phyloP scores from a whole-genome alignment of 1,140 invertebrate species.

The Lordiphosa stackelbergi region DNA sequence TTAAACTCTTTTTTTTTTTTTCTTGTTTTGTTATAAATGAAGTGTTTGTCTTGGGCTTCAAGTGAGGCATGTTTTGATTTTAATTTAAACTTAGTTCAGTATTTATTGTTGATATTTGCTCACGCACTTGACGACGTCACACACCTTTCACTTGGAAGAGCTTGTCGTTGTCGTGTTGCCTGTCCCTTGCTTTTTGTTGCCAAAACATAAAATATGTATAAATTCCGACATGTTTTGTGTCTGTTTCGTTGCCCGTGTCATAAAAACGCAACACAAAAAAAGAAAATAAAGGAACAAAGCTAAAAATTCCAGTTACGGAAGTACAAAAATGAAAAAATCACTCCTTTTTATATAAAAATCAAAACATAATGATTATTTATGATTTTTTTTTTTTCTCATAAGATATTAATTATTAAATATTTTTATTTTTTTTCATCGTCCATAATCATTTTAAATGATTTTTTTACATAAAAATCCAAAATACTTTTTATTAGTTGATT shows the following conservation, averaged over 20 bases:
- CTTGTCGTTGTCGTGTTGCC: constrained; percentile 50
- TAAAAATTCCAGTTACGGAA: constrained; percentile 34
- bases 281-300: neutral
- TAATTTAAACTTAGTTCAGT: constrained; percentile 52
- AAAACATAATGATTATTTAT: no score
- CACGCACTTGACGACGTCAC: constrained; percentile 52
- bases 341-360: no score
- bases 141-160: constrained; percentile 33
- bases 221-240: constrained; percentile 58
- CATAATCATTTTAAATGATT: no score
- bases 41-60: constrained; percentile 70
- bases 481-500: no score
- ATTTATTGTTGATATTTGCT: constrained; percentile 65
- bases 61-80: constrained; percentile 71
- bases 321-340: constrained; percentile 60
- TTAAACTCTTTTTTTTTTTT: constrained; percentile 61
- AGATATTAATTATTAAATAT: no score
- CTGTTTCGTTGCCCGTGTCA: constrained; percentile 30
- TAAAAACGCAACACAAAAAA: constrained; percentile 42
- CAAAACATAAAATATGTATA: constrained; percentile 73
- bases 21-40: constrained; percentile 46
- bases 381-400: no score
- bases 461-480: no score
- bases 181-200: constrained; percentile 30
- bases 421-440: no score